phyloP scores from a whole-genome alignment of 2,888 invertebrate genomes.

The Brachypterus glaber region DNA sequence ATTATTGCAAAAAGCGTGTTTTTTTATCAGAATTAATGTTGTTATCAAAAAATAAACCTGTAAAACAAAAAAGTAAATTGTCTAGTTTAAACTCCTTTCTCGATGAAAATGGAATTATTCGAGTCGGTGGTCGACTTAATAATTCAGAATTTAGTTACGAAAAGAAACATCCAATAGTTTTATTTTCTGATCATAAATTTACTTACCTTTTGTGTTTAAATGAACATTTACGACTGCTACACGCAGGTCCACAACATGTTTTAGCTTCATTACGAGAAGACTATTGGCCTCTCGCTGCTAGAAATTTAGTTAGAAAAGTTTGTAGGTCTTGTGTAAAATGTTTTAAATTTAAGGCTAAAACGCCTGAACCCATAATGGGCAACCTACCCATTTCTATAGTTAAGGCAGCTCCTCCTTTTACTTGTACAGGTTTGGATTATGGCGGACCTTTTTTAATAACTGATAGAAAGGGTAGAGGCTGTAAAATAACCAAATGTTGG shows the following conservation, averaged over 20 bases:
- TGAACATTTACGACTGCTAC: slow-evolving; percentile 16
- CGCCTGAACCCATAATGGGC: slow-evolving; percentile 15
- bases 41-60: slow-evolving; percentile 1
- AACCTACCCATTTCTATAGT: too few relatives aligned
- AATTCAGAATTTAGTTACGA: slow-evolving; percentile 17
- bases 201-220: slow-evolving; percentile 16
- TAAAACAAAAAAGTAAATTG: slow-evolving; percentile 11
- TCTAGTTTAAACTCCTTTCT: slow-evolving; percentile 17
- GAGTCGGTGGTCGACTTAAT: slow-evolving; percentile 18
- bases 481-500: too few relatives aligned
- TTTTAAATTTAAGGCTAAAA: slow-evolving; percentile 14
- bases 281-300: slow-evolving; percentile 21
- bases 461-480: too few relatives aligned
- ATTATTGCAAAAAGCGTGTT: too few relatives aligned
- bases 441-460: too few relatives aligned
- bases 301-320: slow-evolving; percentile 15
- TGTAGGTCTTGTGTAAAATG: slow-evolving; percentile 18
- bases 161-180: slow-evolving; percentile 20
- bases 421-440: too few relatives aligned
- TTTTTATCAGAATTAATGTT: too few relatives aligned
- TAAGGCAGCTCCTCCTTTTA: too few relatives aligned
- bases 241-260: slow-evolving; percentile 17
- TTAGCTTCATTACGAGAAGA: slow-evolving; percentile 18
- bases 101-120: slow-evolving; percentile 14
- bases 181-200: slow-evolving; percentile 15